Conservation (phyloP, 2,888 invertebrate species). For the Drosophila sordidula region DNA sequence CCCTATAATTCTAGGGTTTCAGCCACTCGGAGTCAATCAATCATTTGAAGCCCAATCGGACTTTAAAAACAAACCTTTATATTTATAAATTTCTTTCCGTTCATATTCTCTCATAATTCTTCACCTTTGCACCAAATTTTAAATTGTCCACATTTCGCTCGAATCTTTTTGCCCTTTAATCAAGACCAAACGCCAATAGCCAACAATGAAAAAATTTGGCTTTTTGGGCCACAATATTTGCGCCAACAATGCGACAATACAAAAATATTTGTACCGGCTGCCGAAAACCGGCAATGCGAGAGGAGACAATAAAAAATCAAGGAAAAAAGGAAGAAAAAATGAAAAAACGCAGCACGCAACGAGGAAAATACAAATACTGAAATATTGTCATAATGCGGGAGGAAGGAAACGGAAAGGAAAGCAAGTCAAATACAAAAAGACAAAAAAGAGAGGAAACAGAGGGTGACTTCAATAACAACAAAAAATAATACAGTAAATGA, state of each 20-base stretch:
- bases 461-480: constrained; percentile 33
- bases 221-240: constrained; percentile 54
- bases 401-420: constrained; percentile 34
- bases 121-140: background rate
- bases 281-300: constrained; percentile 35
- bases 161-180: constrained; percentile 20
- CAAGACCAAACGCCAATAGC: constrained; percentile 2
- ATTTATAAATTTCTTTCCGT: background rate
- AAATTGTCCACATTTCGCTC: background rate
- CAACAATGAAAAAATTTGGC: constrained; percentile 12
- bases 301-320: constrained; percentile 28
- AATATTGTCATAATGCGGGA: constrained; percentile 56
- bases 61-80: no score
- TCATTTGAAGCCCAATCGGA: no score
- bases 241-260: constrained; percentile 35
- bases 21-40: no score
- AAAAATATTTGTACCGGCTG: constrained; percentile 49
- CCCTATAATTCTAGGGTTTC: background rate
- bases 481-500: background rate
- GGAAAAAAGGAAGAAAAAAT: constrained; percentile 8
- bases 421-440: constrained; percentile 43
- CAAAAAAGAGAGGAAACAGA: constrained; percentile 6
- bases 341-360: constrained; percentile 47
- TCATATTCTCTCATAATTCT: background rate
- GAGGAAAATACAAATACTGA: constrained; percentile 48